Base-by-base conservation (phyloP, 2,113 vertebrate genomes). In the Craseonycteris thonglongyai region DNA sequence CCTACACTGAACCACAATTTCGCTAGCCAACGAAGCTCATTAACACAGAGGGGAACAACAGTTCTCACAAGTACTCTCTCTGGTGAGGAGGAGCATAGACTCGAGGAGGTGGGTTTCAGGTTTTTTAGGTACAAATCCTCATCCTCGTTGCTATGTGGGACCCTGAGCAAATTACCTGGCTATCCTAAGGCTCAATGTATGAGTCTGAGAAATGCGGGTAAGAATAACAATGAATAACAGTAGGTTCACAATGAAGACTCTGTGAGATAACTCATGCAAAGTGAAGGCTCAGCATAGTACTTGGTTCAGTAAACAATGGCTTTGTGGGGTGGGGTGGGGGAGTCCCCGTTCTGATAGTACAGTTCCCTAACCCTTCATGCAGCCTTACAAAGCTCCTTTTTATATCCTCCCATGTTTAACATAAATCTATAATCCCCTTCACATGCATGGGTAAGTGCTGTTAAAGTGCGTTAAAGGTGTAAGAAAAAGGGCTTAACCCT, bases 351-450 rank as follows among this genome's bases (percentile, higher is more conserved):
- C 58, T 85, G 76, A 85, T 82, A 79, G 58, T 81, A 72, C 54
- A 68, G 49, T 56, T 90, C 66, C 54, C 61, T 95, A 92, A 68
- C 79, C 38, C 88, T 51, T 33, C 75, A 72, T 19, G 19, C 66
- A 76, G 82, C 58, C 59, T 88, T 61, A 90, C 90, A 93, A 95
- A 95, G 93, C 93, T 94, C 54, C 66, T 95, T 93, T 97, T 91
- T 81, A 88, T 56, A 90, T 74, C 92, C 87, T 81, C 69, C 92
- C 94, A 88, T 90, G 91, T 94, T 95, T 93, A 95, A 95, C 92
- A 90, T 90, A 94, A 96, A 96, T 95, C 95, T 96, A 80, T 97
- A 97, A 97, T 95, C 92, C 90, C 68, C 38, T 93, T 94, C 95
- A 95, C 95, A 90, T 78, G 83, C 93, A 94, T 81, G 76, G 93